phyloP scores from a whole-genome alignment of 2,113 vertebrate species.

The Xenotilapia flavipinnis region DNA sequence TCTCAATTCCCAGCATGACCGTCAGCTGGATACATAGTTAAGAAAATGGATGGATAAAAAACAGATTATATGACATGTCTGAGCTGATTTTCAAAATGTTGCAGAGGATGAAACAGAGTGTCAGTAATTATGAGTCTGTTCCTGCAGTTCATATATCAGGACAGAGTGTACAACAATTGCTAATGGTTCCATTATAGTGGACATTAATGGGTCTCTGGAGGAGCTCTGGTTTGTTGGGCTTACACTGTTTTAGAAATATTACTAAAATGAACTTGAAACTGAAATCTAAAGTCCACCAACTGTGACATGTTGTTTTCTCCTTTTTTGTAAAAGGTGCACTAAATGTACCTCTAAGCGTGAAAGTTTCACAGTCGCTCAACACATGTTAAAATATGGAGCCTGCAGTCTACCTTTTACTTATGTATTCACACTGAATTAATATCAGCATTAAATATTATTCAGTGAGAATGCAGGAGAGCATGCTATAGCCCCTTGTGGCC shows the following conservation, averaged over 20 bases:
- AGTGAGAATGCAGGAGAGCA: not conserved
- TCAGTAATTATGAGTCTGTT: not conserved
- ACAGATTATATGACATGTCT: not conserved
- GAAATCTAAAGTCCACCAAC: not conserved
- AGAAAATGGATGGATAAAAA: not conserved
- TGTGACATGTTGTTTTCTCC: not conserved
- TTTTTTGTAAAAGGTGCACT: not conserved
- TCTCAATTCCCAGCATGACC: not conserved
- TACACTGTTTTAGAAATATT: not conserved
- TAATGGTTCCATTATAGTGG: not conserved
- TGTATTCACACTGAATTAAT: not conserved
- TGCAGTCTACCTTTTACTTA: not conserved
- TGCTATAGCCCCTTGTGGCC: not conserved
- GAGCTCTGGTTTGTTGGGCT: not conserved
- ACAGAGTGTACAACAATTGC: not conserved
- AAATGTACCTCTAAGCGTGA: not conserved
- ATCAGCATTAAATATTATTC: not conserved
- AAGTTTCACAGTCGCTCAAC: not conserved
- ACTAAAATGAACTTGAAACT: not conserved
- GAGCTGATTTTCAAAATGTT: not conserved
- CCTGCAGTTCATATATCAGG: not conserved
- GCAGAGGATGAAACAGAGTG: not conserved
- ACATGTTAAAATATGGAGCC: not conserved
- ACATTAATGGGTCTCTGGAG: not conserved
- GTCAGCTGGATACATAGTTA: not conserved